phyloP scores from a whole-genome alignment of 2,797 vertebrate genomes.

The Lophotriccus pileatus region DNA sequence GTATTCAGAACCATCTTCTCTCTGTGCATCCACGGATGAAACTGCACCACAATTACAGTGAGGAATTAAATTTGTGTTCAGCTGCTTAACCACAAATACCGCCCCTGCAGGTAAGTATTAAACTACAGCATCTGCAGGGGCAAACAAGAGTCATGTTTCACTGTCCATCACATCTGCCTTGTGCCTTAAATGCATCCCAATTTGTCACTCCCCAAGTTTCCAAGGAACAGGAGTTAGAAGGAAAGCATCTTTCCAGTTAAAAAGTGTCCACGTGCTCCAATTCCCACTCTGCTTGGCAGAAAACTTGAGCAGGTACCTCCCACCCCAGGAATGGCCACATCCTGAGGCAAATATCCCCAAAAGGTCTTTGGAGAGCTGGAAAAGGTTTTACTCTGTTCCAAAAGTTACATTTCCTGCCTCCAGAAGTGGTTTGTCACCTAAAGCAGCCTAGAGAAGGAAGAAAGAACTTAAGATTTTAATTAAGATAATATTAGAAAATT shows the following conservation, averaged over 20 bases:
- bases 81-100: neutral
- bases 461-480: neutral
- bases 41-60: neutral
- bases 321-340: neutral
- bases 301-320: neutral
- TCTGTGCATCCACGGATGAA: neutral
- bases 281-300: neutral
- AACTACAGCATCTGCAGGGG: neutral
- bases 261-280: rapidly evolving
- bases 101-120: neutral
- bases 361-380: neutral
- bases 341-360: neutral
- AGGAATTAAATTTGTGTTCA: neutral
- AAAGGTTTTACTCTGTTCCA: neutral
- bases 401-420: neutral
- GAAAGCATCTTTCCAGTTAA: neutral
- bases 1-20: neutral
- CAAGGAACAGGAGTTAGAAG: neutral
- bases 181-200: neutral
- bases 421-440: neutral
- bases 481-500: neutral
- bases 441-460: neutral
- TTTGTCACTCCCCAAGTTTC: rapidly evolving
- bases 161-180: neutral
- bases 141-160: neutral